A percentile compares a stretch with the other conserved stretches of the same genome.
phyloP scores from a whole-genome alignment of 53 echinoderm and acorn worm species.

The Echinarachnius parma region DNA sequence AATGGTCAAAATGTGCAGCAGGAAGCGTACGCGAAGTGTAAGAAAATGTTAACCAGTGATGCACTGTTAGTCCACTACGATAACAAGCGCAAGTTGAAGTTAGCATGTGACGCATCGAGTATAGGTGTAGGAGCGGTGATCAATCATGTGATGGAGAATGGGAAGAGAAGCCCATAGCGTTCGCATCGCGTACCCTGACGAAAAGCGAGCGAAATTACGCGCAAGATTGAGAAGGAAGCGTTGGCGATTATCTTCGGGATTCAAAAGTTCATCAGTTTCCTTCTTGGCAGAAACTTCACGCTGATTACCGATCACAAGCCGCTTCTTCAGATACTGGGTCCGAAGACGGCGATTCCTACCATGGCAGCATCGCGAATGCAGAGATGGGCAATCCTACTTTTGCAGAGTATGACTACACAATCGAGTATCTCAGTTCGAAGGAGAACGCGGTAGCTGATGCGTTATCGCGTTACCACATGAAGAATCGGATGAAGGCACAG shows the following conservation, averaged over 20 bases:
- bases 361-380: conserved; percentile 46
- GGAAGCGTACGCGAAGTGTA: too few relatives aligned
- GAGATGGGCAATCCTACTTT: conserved; percentile 44
- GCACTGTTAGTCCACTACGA: too few relatives aligned
- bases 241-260: conserved; percentile 49
- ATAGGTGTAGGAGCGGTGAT: conserved; percentile 55
- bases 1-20: too few relatives aligned
- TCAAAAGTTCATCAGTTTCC: conserved; percentile 51
- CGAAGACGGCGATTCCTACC: conserved; percentile 37
- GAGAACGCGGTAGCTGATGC: too few relatives aligned
- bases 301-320: conserved; percentile 51
- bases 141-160: conserved; percentile 52
- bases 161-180: conserved; percentile 49
- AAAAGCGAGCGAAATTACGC: conserved; percentile 55
- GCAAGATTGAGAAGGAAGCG: conserved; percentile 60
- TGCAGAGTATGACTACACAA: conserved; percentile 35
- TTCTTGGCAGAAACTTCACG: conserved; percentile 52
- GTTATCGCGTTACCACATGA: too few relatives aligned
- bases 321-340: conserved; percentile 32
- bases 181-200: conserved; percentile 52
- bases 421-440: too few relatives aligned
- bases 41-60: too few relatives aligned
- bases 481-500: too few relatives aligned
- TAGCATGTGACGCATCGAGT: too few relatives aligned
- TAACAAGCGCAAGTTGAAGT: too few relatives aligned